phyloP scores from a whole-genome alignment of 2,888 invertebrate genomes.

The Drosophila peninsularis region DNA sequence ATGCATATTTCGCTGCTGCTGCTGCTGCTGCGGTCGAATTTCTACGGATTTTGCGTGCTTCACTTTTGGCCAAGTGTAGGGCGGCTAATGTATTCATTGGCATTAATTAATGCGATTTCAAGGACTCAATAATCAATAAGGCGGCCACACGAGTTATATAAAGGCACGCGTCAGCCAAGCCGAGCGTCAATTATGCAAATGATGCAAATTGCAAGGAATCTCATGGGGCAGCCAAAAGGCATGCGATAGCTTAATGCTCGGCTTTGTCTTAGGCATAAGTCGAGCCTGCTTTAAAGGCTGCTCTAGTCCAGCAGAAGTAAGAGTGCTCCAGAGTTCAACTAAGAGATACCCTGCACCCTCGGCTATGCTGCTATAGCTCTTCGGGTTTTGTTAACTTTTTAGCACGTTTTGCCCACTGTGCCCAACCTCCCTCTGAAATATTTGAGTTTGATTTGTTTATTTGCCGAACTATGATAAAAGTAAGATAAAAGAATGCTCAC shows the following conservation, averaged over 20 bases:
- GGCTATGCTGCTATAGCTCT: too few species aligned
- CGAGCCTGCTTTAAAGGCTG: background rate
- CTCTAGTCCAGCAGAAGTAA: background rate
- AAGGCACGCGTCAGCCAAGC: conserved; percentile 1
- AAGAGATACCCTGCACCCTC: background rate
- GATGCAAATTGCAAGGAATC: background rate
- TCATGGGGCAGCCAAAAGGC: background rate
- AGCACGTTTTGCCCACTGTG: background rate
- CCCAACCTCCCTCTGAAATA: background rate
- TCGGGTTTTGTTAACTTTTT: too few species aligned
- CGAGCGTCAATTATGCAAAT: conserved; percentile 33
- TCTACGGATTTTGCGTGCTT: background rate
- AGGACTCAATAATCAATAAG: conserved; percentile 62
- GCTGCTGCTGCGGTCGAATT: conserved; percentile 4
- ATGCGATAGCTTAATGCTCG: background rate
- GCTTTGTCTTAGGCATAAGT: background rate
- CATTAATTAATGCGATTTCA: conserved; percentile 52
- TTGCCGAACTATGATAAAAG: too few species aligned
- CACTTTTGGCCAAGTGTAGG: background rate
- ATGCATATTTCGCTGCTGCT: background rate
- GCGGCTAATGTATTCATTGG: conserved; percentile 34
- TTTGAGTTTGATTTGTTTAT: background rate
- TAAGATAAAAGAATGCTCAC: background rate
- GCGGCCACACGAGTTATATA: conserved; percentile 42
- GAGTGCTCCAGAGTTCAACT: background rate